Percentiles rank a stretch among this genome's conserved stretches.
Conservation (phyloP, 1,140 invertebrate genomes). For the Phortica variegata region DNA sequence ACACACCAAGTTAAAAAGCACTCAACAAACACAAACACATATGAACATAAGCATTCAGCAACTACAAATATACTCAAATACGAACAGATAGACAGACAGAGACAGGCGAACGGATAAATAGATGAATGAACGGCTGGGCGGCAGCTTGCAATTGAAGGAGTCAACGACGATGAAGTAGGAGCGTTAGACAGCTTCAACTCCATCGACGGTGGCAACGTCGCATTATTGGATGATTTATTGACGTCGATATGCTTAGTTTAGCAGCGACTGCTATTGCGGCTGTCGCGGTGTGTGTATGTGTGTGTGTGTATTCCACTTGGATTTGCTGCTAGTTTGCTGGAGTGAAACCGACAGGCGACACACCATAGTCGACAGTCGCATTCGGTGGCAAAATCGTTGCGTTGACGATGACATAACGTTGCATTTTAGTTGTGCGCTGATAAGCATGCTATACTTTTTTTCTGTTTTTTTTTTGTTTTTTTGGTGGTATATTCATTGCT, state of each 20-base stretch:
- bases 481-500: no score
- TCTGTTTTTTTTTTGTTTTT: background rate
- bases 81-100: slow-evolving; percentile 13
- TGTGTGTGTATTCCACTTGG: background rate
- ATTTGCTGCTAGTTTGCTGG: background rate
- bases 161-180: no score
- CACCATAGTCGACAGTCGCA: no score
- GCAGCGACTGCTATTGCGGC: slow-evolving; percentile 37
- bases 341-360: no score
- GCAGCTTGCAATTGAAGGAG: no score
- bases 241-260: slow-evolving; percentile 55
- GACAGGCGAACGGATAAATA: slow-evolving; percentile 42
- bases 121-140: no score
- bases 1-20: slow-evolving; percentile 40
- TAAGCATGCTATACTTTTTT: background rate
- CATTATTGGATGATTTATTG: slow-evolving; percentile 56
- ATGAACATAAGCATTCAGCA: background rate
- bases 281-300: slow-evolving; percentile 25
- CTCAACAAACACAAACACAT: slow-evolving; percentile 25
- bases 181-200: slow-evolving; percentile 7
- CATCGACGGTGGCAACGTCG: slow-evolving; percentile 33
- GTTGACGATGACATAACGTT: no score
- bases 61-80: slow-evolving; percentile 5
- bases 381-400: no score
- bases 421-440: no score